Percentiles rank a stretch among this genome's conserved stretches.
These are phyloP conservation scores for Danaus melanippus DNA, from an alignment of 1,140 invertebrate genomes.

Conservation along the genomic window DNA sequence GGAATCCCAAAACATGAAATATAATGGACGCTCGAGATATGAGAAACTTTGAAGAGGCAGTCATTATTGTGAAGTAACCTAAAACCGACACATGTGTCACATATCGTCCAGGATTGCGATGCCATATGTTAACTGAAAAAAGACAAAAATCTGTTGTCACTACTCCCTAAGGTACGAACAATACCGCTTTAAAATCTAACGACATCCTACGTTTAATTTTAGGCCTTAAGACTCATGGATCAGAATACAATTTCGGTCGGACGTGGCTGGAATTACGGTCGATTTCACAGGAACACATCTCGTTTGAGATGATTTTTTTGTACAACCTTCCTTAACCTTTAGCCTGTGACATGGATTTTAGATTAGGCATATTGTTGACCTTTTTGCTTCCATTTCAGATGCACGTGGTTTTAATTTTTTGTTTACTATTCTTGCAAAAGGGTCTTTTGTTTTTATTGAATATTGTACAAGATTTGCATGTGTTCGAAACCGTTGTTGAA, in stretches of 20 bases:
- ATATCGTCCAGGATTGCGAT: slow-evolving; percentile 68
- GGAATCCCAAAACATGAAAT: slow-evolving; percentile 46
- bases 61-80: slow-evolving; percentile 65
- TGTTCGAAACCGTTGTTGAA: slow-evolving; percentile 37
- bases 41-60: slow-evolving; percentile 59
- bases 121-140: slow-evolving; percentile 68
- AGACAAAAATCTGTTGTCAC: slow-evolving; percentile 69
- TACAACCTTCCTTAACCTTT: slow-evolving; percentile 68
- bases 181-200: slow-evolving; percentile 41
- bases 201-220: slow-evolving; percentile 25
- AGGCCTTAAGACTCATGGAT: slow-evolving; percentile 24
- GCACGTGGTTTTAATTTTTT: slow-evolving; percentile 62
- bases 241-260: slow-evolving; percentile 27
- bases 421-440: slow-evolving; percentile 30
- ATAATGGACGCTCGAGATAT: slow-evolving; percentile 53
- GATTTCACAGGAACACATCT: slow-evolving; percentile 48
- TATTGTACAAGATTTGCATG: slow-evolving; percentile 54
- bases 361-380: slow-evolving; percentile 70
- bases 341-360: slow-evolving; percentile 69
- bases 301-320: slow-evolving; percentile 60
- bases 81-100: slow-evolving; percentile 69
- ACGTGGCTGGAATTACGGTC: slow-evolving; percentile 31
- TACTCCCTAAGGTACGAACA: slow-evolving; percentile 65
- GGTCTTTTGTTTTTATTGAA: slow-evolving; percentile 56
- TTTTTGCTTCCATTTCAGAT: slow-evolving; percentile 59